Conservation (phyloP, 2,113 vertebrate genomes). For the Sturnira hondurensis region DNA sequence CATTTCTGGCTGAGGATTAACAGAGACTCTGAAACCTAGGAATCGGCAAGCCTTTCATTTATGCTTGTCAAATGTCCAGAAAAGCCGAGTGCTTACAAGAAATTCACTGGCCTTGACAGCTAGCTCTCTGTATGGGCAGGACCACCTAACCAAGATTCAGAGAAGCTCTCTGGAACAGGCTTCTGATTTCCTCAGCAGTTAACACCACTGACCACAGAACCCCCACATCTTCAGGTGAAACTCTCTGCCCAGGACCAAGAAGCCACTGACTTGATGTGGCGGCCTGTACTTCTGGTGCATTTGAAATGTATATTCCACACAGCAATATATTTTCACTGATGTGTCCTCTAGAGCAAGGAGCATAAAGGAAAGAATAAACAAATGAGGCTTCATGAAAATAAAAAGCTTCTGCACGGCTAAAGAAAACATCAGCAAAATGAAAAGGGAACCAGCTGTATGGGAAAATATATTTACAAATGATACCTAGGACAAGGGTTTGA, state of each 20-base stretch:
- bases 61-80: neutral
- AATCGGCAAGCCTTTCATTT: neutral
- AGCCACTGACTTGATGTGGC: neutral
- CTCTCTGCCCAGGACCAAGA: neutral
- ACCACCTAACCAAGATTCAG: neutral
- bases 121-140: neutral
- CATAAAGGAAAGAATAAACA: no score
- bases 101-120: neutral
- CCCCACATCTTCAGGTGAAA: neutral
- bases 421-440: no score
- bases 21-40: neutral
- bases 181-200: neutral
- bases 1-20: neutral
- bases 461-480: no score
- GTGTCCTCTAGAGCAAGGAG: no score
- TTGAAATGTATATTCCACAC: neutral
- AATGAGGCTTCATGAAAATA: no score
- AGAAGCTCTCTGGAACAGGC: neutral
- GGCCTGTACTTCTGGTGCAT: fast-evolving
- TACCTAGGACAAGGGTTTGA: no score
- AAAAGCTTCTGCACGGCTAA: no score
- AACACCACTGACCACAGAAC: neutral
- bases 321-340: no score
- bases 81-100: neutral
- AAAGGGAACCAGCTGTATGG: no score